phyloP scores from a whole-genome alignment of 2,797 vertebrate species.

The Spondyliosoma cantharus region DNA sequence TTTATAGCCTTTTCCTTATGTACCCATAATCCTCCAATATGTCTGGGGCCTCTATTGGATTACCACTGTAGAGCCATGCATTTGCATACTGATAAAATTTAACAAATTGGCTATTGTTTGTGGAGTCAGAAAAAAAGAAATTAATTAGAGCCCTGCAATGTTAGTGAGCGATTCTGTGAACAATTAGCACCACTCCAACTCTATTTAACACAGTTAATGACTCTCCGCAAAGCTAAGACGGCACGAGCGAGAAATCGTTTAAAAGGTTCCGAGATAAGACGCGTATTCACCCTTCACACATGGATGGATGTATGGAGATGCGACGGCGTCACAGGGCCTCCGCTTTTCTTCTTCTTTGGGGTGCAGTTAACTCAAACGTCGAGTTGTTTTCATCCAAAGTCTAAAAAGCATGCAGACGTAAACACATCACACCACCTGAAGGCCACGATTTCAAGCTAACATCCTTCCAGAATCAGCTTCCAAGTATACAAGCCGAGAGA shows the following conservation, averaged over 20 bases:
- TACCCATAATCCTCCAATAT: slow-evolving; percentile 6
- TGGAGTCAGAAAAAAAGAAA: slow-evolving; percentile 40
- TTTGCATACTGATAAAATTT: slow-evolving; percentile 47
- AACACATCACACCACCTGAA: slow-evolving; percentile 12
- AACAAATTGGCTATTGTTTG: slow-evolving; percentile 57
- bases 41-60: slow-evolving; percentile 9
- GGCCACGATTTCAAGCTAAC: not conserved
- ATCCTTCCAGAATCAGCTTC: not conserved
- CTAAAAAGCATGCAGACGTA: not conserved
- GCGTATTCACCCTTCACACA: slow-evolving; percentile 16
- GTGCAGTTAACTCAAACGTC: not conserved
- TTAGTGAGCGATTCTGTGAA: slow-evolving; percentile 57
- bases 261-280: slow-evolving; percentile 54
- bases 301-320: slow-evolving; percentile 7
- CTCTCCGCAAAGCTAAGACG: slow-evolving; percentile 26
- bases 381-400: not conserved
- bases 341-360: not conserved
- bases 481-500: not conserved
- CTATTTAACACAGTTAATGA: slow-evolving; percentile 59
- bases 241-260: slow-evolving; percentile 23
- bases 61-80: slow-evolving; percentile 8
- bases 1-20: not conserved
- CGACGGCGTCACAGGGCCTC: slow-evolving; percentile 8
- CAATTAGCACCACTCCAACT: slow-evolving; percentile 57
- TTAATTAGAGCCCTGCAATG: slow-evolving; percentile 46